These are phyloP conservation scores for Asteroscopus sphinx DNA, from an alignment of 2,888 invertebrate genomes.

Conservation along the genomic window DNA sequence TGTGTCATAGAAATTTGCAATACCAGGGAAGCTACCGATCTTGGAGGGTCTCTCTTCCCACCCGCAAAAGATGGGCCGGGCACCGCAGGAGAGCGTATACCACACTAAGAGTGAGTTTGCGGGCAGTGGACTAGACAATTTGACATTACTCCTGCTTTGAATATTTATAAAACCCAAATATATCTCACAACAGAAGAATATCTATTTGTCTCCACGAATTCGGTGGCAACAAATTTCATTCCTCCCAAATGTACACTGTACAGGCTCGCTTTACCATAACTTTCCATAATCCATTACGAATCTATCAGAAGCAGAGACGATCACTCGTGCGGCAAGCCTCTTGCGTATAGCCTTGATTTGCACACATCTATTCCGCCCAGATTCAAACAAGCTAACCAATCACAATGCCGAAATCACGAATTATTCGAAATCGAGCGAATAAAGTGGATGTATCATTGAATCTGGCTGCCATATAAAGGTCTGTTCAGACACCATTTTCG, in stretches of 20 bases:
- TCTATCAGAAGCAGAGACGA: slow-evolving; percentile 48
- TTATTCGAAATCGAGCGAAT: slow-evolving; percentile 42
- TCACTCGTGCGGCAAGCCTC: slow-evolving; percentile 35
- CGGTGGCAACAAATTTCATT: slow-evolving; percentile 38
- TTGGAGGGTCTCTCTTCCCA: too few relatives aligned
- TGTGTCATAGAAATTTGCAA: too few relatives aligned
- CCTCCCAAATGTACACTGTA: slow-evolving; percentile 41
- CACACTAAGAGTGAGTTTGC: too few relatives aligned
- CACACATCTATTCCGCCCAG: slow-evolving; percentile 41
- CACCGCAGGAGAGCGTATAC: too few relatives aligned
- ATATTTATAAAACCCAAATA: neutral
- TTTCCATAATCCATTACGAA: slow-evolving; percentile 56
- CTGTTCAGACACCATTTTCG: neutral
- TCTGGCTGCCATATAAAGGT: slow-evolving; percentile 17
- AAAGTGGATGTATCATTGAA: slow-evolving; percentile 42
- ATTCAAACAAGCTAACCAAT: slow-evolving; percentile 40
- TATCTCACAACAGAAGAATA: slow-evolving; percentile 11
- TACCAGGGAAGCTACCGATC: too few relatives aligned
- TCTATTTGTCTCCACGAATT: slow-evolving; percentile 23
- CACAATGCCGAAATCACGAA: slow-evolving; percentile 35
- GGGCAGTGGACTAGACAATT: too few relatives aligned
- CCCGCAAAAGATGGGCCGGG: too few relatives aligned
- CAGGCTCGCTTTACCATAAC: slow-evolving; percentile 44
- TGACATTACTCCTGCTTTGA: slow-evolving; percentile 1
- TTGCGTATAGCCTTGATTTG: slow-evolving; percentile 44